Evolutionary conservation across 2,113 vertebrate genomes (phyloP), one percentile per base, ranked within the genome.

Genomic region (Elgaria multicarinata): DNA sequence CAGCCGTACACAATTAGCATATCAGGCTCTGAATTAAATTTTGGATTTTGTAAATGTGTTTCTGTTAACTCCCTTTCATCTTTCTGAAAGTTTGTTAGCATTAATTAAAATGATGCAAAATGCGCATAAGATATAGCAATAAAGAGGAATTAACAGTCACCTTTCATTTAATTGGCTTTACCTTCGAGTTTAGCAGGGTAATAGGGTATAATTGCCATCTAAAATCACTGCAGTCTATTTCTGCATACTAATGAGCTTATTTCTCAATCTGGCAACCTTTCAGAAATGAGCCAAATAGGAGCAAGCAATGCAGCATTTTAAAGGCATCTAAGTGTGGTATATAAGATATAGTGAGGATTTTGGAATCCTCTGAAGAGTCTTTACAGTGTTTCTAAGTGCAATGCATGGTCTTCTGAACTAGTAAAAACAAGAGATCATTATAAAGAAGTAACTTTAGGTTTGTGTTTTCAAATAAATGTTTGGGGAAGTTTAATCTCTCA

Each of bases 151-250:
- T 94, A 95, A 92, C 93, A 89, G 64, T 92, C 92, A 83, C 89
- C 93, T 92, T 96, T 95, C 89, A 93, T 94, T 91, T 95, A 96
- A 93, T 94, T 95, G 90, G 69, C 94, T 95, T 96, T 91, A 94
- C 90, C 92, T 97, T 96, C 93, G 75, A 93, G 91, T 95, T 95
- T 93, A 93, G 88, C 82, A 92, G 91, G 83, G 55, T 80, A 93
- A 88, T 90, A 92, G 89, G 89, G 28, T 83, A 88, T 89, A 89
- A 89, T 91, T 92, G 50, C 87, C 90, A 92, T 89, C 90, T 96
- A 39, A 92, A 95, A 91, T 97, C 93, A 96, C 89, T 93, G 90
- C 90, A 83, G 86, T 93, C 72, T 83, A 66, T 77, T 87, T 95
- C 93, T 93, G 55, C 83, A 93, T 91, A 74, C 83, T 93, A 93